phyloP scores from a whole-genome alignment of 2,797 vertebrate genomes.

The Ambastaia sidthimunki region DNA sequence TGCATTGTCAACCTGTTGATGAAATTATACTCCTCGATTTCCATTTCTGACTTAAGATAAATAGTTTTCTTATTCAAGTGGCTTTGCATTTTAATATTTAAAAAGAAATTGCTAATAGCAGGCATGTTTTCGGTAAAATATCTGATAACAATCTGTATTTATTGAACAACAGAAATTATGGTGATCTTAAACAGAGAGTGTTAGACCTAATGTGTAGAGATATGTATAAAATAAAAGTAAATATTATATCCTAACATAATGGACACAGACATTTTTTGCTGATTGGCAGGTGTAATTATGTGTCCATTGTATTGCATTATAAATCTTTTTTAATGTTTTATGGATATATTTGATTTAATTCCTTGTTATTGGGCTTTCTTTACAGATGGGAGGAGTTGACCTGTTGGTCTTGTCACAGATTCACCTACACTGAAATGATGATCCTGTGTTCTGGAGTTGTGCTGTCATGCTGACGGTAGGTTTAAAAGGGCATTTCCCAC shows the following conservation, averaged over 20 bases:
- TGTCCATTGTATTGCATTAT: neutral
- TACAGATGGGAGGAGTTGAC: conserved; percentile 10
- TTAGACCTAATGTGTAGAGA: too few species aligned
- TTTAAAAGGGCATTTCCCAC: conserved; percentile 61
- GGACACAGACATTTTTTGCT: too few species aligned
- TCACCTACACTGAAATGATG: conserved; percentile 10
- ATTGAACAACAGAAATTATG: neutral
- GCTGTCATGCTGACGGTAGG: conserved; percentile 69
- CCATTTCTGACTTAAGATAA: neutral
- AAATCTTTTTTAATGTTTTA: neutral
- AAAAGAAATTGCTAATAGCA: neutral
- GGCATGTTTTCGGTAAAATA: neutral
- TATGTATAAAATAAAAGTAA: too few species aligned
- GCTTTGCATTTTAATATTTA: neutral
- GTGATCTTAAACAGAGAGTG: too few species aligned
- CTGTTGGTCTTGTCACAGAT: conserved; percentile 11
- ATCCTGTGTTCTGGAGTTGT: conserved; percentile 30
- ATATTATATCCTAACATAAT: too few species aligned
- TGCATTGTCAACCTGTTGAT: neutral
- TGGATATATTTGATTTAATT: conserved; percentile 1
- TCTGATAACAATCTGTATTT: neutral
- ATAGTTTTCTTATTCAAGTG: neutral
- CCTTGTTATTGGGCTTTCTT: conserved; percentile 28
- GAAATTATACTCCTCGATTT: neutral
- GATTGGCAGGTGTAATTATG: neutral